Conservation (phyloP, 2,797 vertebrate genomes). For the Pristis pectinata region DNA sequence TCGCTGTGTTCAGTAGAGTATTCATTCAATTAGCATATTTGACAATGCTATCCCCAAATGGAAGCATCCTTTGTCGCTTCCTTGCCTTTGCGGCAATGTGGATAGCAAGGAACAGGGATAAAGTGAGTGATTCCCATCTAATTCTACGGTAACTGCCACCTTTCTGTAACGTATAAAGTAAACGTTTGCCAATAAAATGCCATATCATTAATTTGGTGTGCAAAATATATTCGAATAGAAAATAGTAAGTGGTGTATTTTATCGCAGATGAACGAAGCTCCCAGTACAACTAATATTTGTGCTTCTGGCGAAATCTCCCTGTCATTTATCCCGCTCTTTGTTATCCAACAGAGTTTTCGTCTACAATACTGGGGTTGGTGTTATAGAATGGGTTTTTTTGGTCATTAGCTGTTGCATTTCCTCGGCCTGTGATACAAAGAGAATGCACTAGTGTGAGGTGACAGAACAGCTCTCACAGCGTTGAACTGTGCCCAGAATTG, state of each 20-base stretch:
- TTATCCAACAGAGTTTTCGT: background rate
- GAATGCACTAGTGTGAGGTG: conserved; percentile 83
- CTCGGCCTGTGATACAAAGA: conserved; percentile 64
- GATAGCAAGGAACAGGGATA: conserved; percentile 18
- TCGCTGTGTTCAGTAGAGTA: background rate
- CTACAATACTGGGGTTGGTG: background rate
- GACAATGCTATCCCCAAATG: background rate
- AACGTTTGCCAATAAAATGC: background rate
- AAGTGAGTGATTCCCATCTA: background rate
- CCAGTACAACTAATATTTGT: conserved; percentile 27
- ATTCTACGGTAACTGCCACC: background rate
- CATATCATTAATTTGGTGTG: conserved; percentile 5
- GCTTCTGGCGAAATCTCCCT: conserved; percentile 29
- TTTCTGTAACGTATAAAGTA: background rate
- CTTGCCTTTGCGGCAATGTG: background rate
- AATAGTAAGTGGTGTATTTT: background rate
- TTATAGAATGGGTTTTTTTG: background rate
- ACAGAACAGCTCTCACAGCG: conserved; percentile 58
- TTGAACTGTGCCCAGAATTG: conserved; percentile 52
- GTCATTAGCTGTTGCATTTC: conserved; percentile 15
- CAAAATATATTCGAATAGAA: conserved; percentile 17
- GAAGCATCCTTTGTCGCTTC: background rate
- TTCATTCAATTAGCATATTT: background rate
- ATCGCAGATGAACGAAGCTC: background rate
- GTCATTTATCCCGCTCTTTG: conserved; percentile 24